A percentile compares a stretch with the other conserved stretches of the same genome.
Conservation (phyloP, 2,113 vertebrate genomes). For the Prionailurus bengalensis region DNA sequence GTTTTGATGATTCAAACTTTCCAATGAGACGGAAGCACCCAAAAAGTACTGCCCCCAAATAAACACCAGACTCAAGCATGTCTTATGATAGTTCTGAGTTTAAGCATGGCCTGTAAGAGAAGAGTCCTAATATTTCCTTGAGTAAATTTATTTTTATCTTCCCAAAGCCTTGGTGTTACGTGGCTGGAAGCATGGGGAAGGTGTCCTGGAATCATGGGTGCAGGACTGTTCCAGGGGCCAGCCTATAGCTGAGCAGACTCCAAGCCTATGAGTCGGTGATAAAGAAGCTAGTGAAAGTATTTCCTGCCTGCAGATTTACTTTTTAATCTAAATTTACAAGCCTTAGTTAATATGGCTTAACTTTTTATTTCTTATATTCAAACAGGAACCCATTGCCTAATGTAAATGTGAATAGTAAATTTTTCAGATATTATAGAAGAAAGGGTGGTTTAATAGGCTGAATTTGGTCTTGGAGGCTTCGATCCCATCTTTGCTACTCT, state of each 20-base stretch:
- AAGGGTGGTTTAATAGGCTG: neutral
- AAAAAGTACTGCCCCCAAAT: neutral
- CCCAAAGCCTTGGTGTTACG: neutral
- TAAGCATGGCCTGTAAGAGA: neutral
- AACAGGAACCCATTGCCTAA: neutral
- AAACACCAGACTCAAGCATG: neutral
- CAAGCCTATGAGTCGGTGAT: accelerated
- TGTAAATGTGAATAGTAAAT: neutral
- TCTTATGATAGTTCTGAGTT: neutral
- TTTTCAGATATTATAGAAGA: neutral
- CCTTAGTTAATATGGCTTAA: neutral
- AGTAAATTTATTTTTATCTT: neutral
- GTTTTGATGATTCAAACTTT: slow-evolving; percentile 19
- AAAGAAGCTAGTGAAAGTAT: neutral
- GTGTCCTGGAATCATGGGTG: accelerated
- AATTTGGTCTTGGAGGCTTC: neutral
- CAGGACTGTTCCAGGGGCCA: neutral
- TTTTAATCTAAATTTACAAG: slow-evolving; percentile 26
- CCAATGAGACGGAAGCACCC: neutral
- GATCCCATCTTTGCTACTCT: neutral
- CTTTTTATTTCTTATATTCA: slow-evolving; percentile 22
- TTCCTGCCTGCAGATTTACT: neutral
- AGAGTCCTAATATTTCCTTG: neutral
- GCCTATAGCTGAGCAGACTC: neutral
- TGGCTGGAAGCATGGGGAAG: neutral